phyloP scores from a whole-genome alignment of 2,888 invertebrate genomes.

The Eupithecia vulgata region DNA sequence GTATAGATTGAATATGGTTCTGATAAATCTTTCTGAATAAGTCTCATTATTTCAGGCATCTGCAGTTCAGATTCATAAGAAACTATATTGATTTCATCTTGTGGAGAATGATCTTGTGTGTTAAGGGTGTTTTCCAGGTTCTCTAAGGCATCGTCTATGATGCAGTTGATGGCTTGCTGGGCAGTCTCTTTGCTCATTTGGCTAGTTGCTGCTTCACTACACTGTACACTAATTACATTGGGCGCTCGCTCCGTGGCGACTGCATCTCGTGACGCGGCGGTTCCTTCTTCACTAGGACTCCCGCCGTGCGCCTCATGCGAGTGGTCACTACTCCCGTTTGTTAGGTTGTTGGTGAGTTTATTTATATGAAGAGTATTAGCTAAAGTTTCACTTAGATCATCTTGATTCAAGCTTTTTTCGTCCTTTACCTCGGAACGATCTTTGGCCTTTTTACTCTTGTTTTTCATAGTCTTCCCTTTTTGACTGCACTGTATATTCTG shows the following conservation, averaged over 20 bases:
- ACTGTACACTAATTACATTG: conserved; percentile 77
- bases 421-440: conserved; percentile 72
- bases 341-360: conserved; percentile 74
- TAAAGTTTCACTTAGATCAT: conserved; percentile 72
- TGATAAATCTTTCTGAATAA: conserved; percentile 99
- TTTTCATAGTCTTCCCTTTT: conserved; percentile 71
- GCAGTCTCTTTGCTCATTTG: conserved; percentile 50
- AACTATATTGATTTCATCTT: conserved; percentile 73
- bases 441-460: conserved; percentile 81
- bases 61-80: conserved; percentile 97
- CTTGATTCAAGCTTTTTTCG: conserved; percentile 68
- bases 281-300: conserved; percentile 56
- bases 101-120: conserved; percentile 55
- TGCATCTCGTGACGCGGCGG: conserved; percentile 57
- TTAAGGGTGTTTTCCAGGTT: conserved; percentile 57
- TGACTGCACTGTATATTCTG: conserved; percentile 76
- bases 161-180: conserved; percentile 53
- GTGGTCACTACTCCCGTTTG: conserved; percentile 78
- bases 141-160: conserved; percentile 57
- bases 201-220: conserved; percentile 59
- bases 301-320: conserved; percentile 65
- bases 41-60: conserved; percentile 99
- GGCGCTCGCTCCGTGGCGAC: conserved; percentile 52
- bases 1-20: conserved; percentile 99
- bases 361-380: conserved; percentile 76